These are phyloP conservation scores for Drosophila lacicola DNA, from an alignment of 2,888 invertebrate species.

Conservation along the genomic window DNA sequence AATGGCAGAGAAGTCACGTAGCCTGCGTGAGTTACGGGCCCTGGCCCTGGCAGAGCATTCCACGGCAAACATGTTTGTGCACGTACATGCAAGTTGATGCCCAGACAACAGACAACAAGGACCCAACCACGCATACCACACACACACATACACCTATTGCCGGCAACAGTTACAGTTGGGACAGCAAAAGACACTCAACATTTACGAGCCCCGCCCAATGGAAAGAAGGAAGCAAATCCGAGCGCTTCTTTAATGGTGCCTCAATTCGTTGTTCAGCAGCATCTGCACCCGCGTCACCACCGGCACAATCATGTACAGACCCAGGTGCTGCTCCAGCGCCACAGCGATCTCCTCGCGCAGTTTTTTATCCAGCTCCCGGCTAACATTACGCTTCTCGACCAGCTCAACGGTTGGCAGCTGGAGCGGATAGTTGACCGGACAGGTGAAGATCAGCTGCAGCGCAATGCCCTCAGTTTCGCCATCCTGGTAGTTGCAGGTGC, in stretches of 20 bases:
- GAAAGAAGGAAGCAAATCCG: background rate
- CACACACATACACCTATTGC: background rate
- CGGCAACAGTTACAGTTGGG: conserved; percentile 17
- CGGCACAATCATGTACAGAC: conserved; percentile 66
- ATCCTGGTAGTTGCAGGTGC: conserved; percentile 54
- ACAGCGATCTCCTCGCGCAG: conserved; percentile 45
- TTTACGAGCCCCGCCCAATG: conserved; percentile 24
- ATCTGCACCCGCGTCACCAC: conserved; percentile 64
- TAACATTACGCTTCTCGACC: conserved; percentile 58
- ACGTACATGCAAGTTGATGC: conserved; percentile 49
- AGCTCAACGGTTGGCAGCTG: conserved; percentile 56
- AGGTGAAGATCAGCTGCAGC: conserved; percentile 62
- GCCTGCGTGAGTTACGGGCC: conserved; percentile 56
- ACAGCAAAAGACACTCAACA: conserved; percentile 58
- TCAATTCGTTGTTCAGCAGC: conserved; percentile 51
- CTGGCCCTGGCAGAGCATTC: conserved; percentile 11
- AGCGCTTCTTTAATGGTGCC: conserved; percentile 33
- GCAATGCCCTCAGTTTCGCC: conserved; percentile 49
- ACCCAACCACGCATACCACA: conserved; percentile 2
- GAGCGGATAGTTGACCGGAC: conserved; percentile 59
- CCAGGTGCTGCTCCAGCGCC: conserved; percentile 58
- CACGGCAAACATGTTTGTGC: conserved; percentile 69
- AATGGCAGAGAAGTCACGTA: conserved; percentile 66
- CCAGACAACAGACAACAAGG: conserved; percentile 40
- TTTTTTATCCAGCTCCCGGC: conserved; percentile 39